Percentiles rank a stretch among this genome's conserved stretches.
phyloP scores from a whole-genome alignment of 2,888 invertebrate species.

The Agrochola macilenta region DNA sequence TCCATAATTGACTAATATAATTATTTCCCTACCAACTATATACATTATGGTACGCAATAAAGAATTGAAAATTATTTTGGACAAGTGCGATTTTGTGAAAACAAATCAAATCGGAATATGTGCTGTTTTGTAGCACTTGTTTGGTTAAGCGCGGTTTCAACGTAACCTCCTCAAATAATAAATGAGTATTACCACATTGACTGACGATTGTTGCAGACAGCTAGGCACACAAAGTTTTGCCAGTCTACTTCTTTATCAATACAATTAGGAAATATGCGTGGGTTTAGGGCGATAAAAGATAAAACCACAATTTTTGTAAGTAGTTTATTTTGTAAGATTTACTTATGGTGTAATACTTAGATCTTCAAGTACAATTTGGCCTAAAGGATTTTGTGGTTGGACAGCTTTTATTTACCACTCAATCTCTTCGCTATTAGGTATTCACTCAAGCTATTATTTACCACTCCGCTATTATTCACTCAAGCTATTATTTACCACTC shows the following conservation, averaged over 20 bases:
- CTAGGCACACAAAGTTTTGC: conserved; percentile 2
- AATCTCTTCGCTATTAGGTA: no score
- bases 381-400: background rate
- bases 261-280: conserved; percentile 20
- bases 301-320: conserved; percentile 23
- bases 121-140: no score
- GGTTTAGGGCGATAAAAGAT: conserved; percentile 6
- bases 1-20: no score
- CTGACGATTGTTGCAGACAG: background rate
- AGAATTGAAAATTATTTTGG: no score
- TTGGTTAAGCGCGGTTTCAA: no score
- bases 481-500: no score
- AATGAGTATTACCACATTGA: conserved; percentile 14
- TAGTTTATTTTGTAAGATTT: background rate
- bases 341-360: background rate
- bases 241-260: conserved; percentile 15
- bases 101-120: no score
- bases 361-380: background rate
- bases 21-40: no score
- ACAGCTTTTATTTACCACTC: background rate
- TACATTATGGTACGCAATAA: no score
- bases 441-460: no score
- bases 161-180: background rate
- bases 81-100: no score
- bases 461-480: no score